Evolutionary conservation across 1,140 invertebrate genomes (phyloP).

Genomic region (Orius laevigatus): DNA sequence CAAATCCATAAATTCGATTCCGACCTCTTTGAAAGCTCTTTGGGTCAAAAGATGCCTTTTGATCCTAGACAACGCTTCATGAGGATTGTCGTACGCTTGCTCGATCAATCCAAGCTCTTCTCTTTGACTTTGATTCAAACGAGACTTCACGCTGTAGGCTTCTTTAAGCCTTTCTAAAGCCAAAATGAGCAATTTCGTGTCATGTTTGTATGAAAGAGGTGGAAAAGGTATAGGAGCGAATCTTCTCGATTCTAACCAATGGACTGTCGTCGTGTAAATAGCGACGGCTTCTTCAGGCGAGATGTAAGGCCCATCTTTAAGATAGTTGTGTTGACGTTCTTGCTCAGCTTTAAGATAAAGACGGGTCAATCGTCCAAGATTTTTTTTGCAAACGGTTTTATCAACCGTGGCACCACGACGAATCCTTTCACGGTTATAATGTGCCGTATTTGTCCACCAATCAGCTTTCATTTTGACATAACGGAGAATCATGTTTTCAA

Average conservation of each 20-base stretch:
- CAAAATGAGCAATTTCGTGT: conserved; percentile 94
- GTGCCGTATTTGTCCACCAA: conserved; percentile 99
- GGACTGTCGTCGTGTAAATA: conserved; percentile 98
- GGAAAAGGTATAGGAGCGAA: conserved; percentile 99
- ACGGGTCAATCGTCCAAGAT: conserved; percentile 88
- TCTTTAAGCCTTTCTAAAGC: conserved; percentile 95
- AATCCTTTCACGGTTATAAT: conserved; percentile 96
- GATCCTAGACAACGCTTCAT: conserved; percentile 95
- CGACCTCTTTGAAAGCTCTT: conserved; percentile 94
- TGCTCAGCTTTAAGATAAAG: conserved; percentile 98
- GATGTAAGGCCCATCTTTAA: conserved; percentile 99
- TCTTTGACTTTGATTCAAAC: conserved; percentile 95
- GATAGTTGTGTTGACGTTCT: conserved; percentile 96
- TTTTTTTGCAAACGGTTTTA: conserved; percentile 99
- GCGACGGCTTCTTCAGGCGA: conserved; percentile 98
- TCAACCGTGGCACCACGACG: conserved; percentile 88
- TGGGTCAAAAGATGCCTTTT: conserved; percentile 98
- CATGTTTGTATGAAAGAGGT: conserved; percentile 97
- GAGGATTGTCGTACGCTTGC: conserved; percentile 99
- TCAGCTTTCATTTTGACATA: conserved; percentile 99
- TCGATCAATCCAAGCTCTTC: conserved; percentile 98
- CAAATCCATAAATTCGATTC: conserved; percentile 99
- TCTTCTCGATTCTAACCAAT: conserved; percentile 94
- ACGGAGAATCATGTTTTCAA: conserved; percentile 99
- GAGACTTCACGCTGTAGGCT: conserved; percentile 97